Evolutionary conservation across 2,797 vertebrate species (phyloP).

Genomic region (Gallinago nigripennis): DNA sequence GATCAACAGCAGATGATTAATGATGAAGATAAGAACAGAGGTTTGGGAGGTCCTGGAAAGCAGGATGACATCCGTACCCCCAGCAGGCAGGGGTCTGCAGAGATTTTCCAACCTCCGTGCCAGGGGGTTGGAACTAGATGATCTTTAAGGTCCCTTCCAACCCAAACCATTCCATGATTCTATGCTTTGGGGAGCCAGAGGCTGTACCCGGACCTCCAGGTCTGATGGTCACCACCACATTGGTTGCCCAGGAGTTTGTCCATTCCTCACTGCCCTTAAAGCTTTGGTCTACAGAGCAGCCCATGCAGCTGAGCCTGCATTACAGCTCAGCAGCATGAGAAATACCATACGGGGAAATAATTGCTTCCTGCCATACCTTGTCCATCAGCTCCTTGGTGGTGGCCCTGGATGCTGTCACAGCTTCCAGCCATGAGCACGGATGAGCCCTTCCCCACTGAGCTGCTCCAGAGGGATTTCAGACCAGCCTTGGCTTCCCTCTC

Average conservation of each 20-base stretch:
- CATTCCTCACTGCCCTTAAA: background rate
- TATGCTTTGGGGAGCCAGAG: background rate
- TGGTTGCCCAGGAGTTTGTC: background rate
- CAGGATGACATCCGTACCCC: fast-evolving
- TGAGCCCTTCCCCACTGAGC: background rate
- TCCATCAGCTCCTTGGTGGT: background rate
- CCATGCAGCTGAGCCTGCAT: background rate
- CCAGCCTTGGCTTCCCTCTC: background rate
- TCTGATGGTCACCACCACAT: background rate
- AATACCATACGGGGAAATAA: fast-evolving
- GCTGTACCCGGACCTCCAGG: background rate
- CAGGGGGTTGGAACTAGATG: no score
- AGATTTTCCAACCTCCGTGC: background rate
- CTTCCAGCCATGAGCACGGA: background rate
- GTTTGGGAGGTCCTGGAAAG: background rate
- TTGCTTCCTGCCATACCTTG: background rate
- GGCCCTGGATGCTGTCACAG: background rate
- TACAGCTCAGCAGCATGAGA: background rate
- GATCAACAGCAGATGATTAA: background rate
- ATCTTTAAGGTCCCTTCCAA: no score
- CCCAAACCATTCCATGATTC: no score
- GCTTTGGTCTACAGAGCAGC: fast-evolving
- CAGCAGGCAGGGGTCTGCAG: background rate
- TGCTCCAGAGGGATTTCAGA: background rate
- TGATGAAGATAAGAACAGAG: fast-evolving